Evolutionary conservation across 2,888 invertebrate species (phyloP), one percentile per base, ranked within the genome.

Genomic region (Elgonia sp.): DNA sequence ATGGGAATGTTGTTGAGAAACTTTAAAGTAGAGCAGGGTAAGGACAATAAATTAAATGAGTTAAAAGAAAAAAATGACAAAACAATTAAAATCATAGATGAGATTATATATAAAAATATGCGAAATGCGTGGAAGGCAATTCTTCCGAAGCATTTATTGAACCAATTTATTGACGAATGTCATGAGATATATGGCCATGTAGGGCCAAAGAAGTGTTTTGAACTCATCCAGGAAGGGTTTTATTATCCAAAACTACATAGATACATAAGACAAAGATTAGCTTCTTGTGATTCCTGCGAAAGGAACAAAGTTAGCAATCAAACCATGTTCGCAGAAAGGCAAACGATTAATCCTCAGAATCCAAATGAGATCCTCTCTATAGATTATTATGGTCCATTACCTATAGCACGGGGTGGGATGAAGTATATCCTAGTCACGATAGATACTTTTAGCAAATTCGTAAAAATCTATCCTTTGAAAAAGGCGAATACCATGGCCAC

Each of bases 241-340:
- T 53, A 39, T 37, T n/a, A 50, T 20, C 62, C 75, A 21, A 50
- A 53, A 20, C 5, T 67, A 21, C 1, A 18, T 4, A 63, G 62
- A 50, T 6, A 21, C 0, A 60, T 69, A 0, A 20, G 63, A 21
- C 12, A 76, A 0, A n/a, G 18, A 12, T 9, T 82, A 4, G 29
- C 53, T 0, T 63, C 60, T 0, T 88, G 77, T 16, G 82, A 77
- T 16, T 63, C 77, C 0, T 84, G 84, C 18, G 81, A 88, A 57
- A n/a, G 84, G 14, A 82, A 79, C 18, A 82, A 84, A 65, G 18
- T 65, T 3, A 14, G 37, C 0, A 55, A 72, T n/a, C 72, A 72
- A 55, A 50, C 39, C 1, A 39, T 21, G 50, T 69, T n/a, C 21
- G 50, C 50, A 12, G 50, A 46, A 40, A 50, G 21, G 29, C 69